Conservation (phyloP, 2,888 invertebrate species). For the Drosophila merina region DNA sequence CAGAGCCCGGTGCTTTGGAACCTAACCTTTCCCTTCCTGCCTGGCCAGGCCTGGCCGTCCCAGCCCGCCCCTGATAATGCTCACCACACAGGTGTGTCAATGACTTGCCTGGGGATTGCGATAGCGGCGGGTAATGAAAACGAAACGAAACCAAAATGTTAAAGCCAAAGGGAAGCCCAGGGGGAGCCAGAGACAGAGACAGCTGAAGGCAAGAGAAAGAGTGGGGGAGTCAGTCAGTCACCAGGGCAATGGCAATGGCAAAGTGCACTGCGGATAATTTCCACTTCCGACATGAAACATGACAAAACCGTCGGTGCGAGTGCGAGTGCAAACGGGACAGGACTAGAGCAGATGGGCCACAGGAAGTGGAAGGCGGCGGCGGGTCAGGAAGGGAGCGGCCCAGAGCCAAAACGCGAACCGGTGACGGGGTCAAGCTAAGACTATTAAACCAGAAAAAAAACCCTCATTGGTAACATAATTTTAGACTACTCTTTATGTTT, state of each 20-base stretch:
- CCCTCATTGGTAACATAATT: background rate
- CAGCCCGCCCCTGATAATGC: constrained; percentile 38
- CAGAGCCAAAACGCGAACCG: constrained; percentile 50
- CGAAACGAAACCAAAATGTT: constrained; percentile 68
- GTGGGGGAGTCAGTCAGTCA: constrained; percentile 55
- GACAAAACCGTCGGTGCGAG: constrained; percentile 48
- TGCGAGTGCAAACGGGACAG: constrained; percentile 11
- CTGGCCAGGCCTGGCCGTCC: background rate
- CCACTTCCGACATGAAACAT: constrained; percentile 75
- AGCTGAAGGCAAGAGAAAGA: background rate
- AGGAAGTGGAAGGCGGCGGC: constrained; percentile 35
- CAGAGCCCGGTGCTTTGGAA: constrained; percentile 10
- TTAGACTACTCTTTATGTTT: background rate
- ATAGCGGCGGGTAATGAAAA: constrained; percentile 68
- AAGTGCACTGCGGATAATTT: constrained; percentile 68
- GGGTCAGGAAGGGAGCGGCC: constrained; percentile 45
- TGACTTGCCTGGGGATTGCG: constrained; percentile 69
- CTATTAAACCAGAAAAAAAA: constrained; percentile 53
- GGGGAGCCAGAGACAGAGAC: constrained; percentile 9
- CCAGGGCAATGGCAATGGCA: constrained; percentile 66
- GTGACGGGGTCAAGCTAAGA: constrained; percentile 77
- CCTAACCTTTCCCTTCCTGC: constrained; percentile 23
- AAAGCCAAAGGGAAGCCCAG: constrained; percentile 40
- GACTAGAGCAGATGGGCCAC: constrained; percentile 34
- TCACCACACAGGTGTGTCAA: constrained; percentile 72